Percentiles rank a stretch among this genome's conserved stretches.
These are phyloP conservation scores for Torymus aiolomorphi DNA, from an alignment of 2,888 invertebrate genomes.

Conservation along the genomic window DNA sequence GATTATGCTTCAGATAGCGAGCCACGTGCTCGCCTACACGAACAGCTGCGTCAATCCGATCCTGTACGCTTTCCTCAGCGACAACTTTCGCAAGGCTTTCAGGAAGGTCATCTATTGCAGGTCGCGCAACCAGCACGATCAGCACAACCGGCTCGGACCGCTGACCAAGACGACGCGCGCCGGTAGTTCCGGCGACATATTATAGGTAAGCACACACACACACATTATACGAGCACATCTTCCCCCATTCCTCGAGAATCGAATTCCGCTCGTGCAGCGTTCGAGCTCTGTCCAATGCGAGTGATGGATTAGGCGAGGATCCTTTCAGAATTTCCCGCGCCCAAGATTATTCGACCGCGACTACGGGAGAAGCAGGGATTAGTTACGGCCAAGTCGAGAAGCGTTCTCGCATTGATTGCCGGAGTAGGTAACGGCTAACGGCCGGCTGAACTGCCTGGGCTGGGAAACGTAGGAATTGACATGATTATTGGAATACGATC, in stretches of 20 bases:
- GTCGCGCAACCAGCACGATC: slow-evolving; percentile 74
- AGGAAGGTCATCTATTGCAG: slow-evolving; percentile 82
- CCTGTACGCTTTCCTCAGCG: slow-evolving; percentile 94
- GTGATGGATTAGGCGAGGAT: not conserved
- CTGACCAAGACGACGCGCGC: slow-evolving; percentile 83
- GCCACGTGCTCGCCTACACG: slow-evolving; percentile 91
- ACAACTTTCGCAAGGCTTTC: slow-evolving; percentile 95
- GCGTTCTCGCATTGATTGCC: no score
- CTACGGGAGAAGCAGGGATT: no score
- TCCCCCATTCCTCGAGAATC: no score
- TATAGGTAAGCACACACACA: slow-evolving; percentile 78
- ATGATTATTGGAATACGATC: no score
- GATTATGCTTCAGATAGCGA: slow-evolving; percentile 86
- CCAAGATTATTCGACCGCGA: no score
- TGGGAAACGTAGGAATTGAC: not conserved
- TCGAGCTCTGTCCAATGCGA: not conserved
- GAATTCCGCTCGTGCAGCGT: no score
- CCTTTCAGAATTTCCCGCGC: no score
- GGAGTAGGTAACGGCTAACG: no score
- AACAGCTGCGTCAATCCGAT: slow-evolving; percentile 97
- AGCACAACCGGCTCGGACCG: slow-evolving; percentile 77
- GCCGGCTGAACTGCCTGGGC: no score
- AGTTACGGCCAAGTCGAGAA: no score
- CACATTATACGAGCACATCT: no score
- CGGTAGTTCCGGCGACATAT: slow-evolving; percentile 80